Percentiles rank a stretch among this genome's conserved stretches.
Conservation (phyloP, 2,113 vertebrate species). For the Leptocoma aspasia region DNA sequence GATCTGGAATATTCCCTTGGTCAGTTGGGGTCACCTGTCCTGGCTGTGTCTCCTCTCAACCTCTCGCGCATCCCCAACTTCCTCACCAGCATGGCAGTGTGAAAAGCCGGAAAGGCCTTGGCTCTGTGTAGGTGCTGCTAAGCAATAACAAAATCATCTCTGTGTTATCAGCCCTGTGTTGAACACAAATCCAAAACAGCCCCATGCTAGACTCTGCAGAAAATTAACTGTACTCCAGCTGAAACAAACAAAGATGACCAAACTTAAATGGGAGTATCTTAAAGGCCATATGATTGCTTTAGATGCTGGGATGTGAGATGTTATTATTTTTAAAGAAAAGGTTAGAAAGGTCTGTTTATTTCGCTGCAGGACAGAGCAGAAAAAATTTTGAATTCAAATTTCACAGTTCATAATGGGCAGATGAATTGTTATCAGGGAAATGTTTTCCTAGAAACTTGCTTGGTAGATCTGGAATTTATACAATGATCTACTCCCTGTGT, state of each 20-base stretch:
- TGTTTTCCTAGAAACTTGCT: not conserved
- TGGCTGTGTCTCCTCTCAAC: not conserved
- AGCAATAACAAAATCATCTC: not conserved
- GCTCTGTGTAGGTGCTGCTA: not conserved
- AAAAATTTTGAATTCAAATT: not conserved
- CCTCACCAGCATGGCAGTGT: accelerated
- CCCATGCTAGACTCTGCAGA: not conserved
- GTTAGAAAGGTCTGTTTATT: not conserved
- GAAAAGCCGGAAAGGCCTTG: not conserved
- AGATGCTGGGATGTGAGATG: not conserved
- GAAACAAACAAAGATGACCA: not conserved
- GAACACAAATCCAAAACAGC: not conserved
- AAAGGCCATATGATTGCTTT: not conserved
- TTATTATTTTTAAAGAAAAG: not conserved
- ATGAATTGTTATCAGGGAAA: not conserved
- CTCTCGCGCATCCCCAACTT: accelerated
- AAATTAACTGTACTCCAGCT: not conserved
- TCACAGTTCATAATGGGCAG: not conserved
- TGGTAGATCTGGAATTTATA: not conserved
- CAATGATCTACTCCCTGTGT: accelerated
- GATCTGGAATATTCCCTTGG: not conserved
- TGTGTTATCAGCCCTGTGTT: accelerated
- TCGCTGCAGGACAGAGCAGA: not conserved
- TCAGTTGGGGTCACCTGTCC: not conserved
- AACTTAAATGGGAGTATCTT: not conserved